Conservation (phyloP, 2,888 invertebrate genomes). For the Oithona nana region DNA sequence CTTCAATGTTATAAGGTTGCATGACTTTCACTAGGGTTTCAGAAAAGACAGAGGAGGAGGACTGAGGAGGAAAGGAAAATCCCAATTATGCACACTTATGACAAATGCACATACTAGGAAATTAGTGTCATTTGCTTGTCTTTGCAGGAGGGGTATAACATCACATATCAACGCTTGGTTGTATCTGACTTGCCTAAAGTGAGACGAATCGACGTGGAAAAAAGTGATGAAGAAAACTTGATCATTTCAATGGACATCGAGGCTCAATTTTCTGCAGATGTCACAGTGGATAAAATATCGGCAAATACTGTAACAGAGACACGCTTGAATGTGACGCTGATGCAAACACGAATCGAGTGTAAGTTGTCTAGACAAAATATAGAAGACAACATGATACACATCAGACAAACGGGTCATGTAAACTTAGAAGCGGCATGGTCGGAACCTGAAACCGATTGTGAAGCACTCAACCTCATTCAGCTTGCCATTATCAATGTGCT, state of each 20-base stretch:
- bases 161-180: no score
- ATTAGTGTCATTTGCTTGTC: no score
- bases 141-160: no score
- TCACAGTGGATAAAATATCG: neutral
- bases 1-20: no score
- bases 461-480: neutral
- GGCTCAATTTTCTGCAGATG: neutral
- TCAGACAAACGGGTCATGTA: neutral
- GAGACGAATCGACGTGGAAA: neutral
- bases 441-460: neutral
- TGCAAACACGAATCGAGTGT: neutral
- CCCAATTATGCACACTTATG: no score
- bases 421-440: neutral
- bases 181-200: neutral
- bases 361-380: neutral
- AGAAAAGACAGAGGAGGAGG: no score
- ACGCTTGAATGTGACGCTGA: neutral
- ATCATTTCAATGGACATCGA: neutral
- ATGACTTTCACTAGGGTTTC: no score
- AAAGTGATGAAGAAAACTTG: neutral
- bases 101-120: no score
- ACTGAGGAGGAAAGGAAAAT: no score
- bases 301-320: neutral
- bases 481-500: neutral
- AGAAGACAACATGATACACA: neutral